Evolutionary conservation across 2,888 invertebrate species (phyloP).

Genomic region (Acronicta leporina): DNA sequence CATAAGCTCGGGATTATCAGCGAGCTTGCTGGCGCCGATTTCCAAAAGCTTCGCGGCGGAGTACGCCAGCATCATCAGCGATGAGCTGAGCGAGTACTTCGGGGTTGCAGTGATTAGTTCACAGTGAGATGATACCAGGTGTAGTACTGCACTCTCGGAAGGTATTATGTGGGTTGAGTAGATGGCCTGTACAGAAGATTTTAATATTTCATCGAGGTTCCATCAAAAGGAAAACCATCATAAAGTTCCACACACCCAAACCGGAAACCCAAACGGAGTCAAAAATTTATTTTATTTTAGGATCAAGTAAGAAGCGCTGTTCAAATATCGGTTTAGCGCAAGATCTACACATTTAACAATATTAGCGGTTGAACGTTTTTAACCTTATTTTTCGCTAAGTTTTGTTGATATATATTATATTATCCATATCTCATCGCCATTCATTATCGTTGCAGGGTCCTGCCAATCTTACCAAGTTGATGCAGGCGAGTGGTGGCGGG

Average conservation of each 20-base stretch:
- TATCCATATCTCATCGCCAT: no score
- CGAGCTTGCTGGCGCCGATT: conserved; percentile 76
- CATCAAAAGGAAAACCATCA: no score
- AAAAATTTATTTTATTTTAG: no score
- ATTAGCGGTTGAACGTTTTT: no score
- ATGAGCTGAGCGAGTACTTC: conserved; percentile 80
- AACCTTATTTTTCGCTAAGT: no score
- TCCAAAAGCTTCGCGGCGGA: conserved; percentile 83
- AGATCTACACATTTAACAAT: no score
- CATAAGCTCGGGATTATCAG: conserved; percentile 90
- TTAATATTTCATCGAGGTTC: no score
- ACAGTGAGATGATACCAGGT: conserved; percentile 89
- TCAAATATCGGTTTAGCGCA: no score
- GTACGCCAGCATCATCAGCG: conserved; percentile 83
- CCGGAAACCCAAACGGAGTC: not conserved
- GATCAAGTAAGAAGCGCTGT: no score
- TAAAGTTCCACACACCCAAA: no score
- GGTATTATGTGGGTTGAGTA: conserved; percentile 94
- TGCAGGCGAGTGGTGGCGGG: conserved; percentile 73
- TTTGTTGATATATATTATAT: no score
- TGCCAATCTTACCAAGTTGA: conserved; percentile 68
- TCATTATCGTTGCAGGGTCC: no score
- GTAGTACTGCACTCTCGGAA: conserved; percentile 94
- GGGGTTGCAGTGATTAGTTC: conserved; percentile 80
- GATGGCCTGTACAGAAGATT: conserved; percentile 85